These are phyloP conservation scores for Ptyas mucosa DNA, from an alignment of 2,113 vertebrate species.

Conservation along the genomic window DNA sequence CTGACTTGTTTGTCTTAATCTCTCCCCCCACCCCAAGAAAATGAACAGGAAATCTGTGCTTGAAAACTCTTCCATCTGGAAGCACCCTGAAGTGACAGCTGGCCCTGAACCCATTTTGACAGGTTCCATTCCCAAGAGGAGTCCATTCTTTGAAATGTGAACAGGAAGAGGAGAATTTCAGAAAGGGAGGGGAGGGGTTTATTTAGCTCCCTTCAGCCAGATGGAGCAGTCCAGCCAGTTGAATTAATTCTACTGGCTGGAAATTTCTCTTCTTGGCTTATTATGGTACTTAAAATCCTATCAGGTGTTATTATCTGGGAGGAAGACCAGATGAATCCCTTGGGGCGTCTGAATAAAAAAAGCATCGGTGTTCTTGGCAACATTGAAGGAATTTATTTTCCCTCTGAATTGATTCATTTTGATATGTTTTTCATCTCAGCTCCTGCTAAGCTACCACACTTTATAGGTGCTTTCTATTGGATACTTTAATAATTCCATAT, in stretches of 20 bases:
- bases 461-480: neutral
- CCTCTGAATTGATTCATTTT: neutral
- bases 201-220: neutral
- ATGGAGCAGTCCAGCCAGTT: neutral
- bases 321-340: neutral
- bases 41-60: neutral
- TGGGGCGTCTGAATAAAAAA: neutral
- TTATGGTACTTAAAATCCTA: neutral
- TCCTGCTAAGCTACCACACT: neutral
- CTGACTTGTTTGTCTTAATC: neutral
- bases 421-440: neutral
- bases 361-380: neutral
- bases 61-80: neutral
- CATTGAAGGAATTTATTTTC: neutral
- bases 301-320: neutral
- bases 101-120: neutral
- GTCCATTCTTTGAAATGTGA: neutral
- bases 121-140: neutral
- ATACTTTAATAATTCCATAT: slow-evolving; percentile 1
- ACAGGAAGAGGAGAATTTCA: neutral
- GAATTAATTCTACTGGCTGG: neutral
- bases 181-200: neutral
- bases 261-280: neutral
- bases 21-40: neutral
- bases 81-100: neutral